Evolutionary conservation across 2,113 vertebrate genomes (phyloP), one percentile per base, ranked within the genome.

Genomic region (Coturnix japonica): DNA sequence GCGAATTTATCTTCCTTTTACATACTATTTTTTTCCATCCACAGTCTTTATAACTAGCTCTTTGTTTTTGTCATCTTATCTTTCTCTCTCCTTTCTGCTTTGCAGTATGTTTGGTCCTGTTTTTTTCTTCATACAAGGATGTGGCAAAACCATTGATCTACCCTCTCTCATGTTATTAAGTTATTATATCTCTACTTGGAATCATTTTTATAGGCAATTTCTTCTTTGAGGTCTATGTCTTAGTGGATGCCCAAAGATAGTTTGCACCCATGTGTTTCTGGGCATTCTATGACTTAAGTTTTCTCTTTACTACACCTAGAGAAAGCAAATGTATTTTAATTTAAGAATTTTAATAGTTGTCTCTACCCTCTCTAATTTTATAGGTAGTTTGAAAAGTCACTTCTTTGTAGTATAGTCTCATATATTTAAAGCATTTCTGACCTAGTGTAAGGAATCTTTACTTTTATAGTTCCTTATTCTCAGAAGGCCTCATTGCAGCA

Each of bases 71-170:
- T 13, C 33, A 0, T 56, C 12, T 70, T 18, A 33, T 65, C 21
- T 3, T 2, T 89, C 61, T 82, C 83, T 66, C 13, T 25, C 8
- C 11, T 59, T 51, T 8, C 13, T 8, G 8, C 15, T 53, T 53
- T 43, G 13, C 4, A 53, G 30, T 53, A 53, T 17, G 26, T 53
- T 53, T 28, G 26, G n/a, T 83, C 21, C 23, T 63, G 4, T 59
- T 14, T 9, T 9, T 63, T 16, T 20, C 4, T 87, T 74, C 17
- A 5, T 47, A 26, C 0, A 0, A 81, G 20, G 21, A 1, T 79
- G 15, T 51, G 43, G 16, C 28, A 63, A 13, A 23, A 53, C 18
- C 21, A 37, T 2, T 20, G 26, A 47, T 51, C 2, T 19, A 28
- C 51, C 14, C 14, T 53, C 51, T 28, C 25, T 85, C 2, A 7